Base-by-base conservation (phyloP, 2,888 invertebrate species). In the Drosophila nr. medialis region DNA sequence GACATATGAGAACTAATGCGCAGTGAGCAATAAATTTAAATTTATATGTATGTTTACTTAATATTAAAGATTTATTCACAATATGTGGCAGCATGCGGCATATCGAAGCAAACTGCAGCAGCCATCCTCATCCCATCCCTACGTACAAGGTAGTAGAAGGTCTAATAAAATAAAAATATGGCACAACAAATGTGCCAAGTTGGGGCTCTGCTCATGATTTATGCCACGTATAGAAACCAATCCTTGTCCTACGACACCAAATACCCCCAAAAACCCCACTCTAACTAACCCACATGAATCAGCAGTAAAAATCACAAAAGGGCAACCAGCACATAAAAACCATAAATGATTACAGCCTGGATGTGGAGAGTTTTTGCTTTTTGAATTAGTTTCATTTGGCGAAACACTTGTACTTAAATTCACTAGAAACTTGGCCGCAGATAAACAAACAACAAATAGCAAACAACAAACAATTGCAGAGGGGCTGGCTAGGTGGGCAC, bases 61-160 rank as follows among this genome's bases (percentile, higher is more conserved):
- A 85, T 87, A 85, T 87, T 87, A 83, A 80, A 85, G 85, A 85
- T 85, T 85, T 85, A 85, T 85, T 83, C 71, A 81, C 85, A 85
- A 81, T 77, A 82, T 81, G 80, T 75, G 80, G 56, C 56, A 56
- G 56, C 56, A 56, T 24, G 56, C 56, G 55, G 54, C 64, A 62
- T 48, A 63, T 51, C 72, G 45, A 40, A 36, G 56, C 53, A 15
- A 67, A 64, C 68, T 77, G 72, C 78, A 79, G 66, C 77, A 54
- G 58, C 40, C 11, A 11, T 10, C n/a, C 63, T 50, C 58, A 29
- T 29, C 6, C 36, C n/a, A n/a, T 21, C n/a, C n/a, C 40, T 4
- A 4, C n/a, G 27, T 11, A 45, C 58, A 72, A 77, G 81, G 83
- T 86, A 36, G 50, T 74, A 69, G 74, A 69, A 50, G 72, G 77